phyloP scores from a whole-genome alignment of 2,888 invertebrate species.

The Drosophila melanosoma region DNA sequence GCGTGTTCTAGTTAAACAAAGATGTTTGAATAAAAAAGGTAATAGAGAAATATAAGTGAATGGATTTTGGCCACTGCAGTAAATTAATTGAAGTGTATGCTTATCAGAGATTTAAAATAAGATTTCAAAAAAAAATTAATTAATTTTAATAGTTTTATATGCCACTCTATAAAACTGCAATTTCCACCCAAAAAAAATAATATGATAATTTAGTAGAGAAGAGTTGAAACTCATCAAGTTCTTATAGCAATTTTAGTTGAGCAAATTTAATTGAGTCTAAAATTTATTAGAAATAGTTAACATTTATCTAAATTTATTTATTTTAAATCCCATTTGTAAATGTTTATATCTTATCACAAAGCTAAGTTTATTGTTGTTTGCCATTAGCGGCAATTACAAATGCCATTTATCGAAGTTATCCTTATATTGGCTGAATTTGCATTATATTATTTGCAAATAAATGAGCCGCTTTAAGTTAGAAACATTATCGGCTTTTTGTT shows the following conservation, averaged over 20 bases:
- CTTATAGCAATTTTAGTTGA: not conserved
- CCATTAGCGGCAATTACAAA: constrained; percentile 21
- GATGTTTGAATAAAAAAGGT: not conserved
- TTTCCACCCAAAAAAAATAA: not conserved
- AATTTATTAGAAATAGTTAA: not conserved
- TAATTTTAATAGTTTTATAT: not conserved
- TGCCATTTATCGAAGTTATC: constrained; percentile 1
- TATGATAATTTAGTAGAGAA: not conserved
- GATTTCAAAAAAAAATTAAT: not conserved
- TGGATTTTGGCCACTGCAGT: too few species aligned
- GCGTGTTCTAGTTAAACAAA: not conserved
- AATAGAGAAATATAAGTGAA: not conserved
- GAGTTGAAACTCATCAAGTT: not conserved
- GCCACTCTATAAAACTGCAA: not conserved
- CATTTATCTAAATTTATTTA: not conserved
- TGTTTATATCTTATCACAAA: constrained; percentile 14
- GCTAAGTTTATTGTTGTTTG: constrained; percentile 9
- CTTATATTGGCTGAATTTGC: not conserved
- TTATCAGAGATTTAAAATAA: not conserved
- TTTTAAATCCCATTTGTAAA: not conserved
- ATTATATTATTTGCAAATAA: not conserved
- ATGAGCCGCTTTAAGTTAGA: not conserved
- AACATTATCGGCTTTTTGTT: constrained; percentile 31
- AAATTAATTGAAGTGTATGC: not conserved
- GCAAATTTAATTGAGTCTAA: not conserved